phyloP scores from a whole-genome alignment of 2,797 vertebrate species.

The Catostomus latipinnis region DNA sequence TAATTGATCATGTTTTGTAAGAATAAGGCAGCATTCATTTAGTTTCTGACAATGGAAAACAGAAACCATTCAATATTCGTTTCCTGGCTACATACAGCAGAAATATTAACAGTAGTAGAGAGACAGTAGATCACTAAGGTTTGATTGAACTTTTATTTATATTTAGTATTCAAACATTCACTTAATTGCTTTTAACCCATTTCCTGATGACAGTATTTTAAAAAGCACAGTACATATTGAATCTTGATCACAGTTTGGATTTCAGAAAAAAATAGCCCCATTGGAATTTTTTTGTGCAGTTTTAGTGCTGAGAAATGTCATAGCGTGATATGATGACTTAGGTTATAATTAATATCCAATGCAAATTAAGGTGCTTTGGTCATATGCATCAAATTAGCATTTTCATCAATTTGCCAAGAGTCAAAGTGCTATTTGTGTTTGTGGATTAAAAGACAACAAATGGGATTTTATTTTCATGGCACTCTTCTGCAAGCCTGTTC shows the following conservation, averaged over 20 bases:
- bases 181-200: constrained; percentile 7
- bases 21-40: neutral
- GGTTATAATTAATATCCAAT: constrained; percentile 24
- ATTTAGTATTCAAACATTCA: constrained; percentile 22
- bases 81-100: neutral
- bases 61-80: neutral
- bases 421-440: neutral
- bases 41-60: constrained; percentile 7
- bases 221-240: constrained; percentile 54
- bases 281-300: neutral
- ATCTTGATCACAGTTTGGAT: constrained; percentile 27
- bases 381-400: constrained; percentile 16
- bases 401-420: constrained; percentile 4
- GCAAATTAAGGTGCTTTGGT: constrained; percentile 12
- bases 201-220: constrained; percentile 45
- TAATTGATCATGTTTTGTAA: neutral
- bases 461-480: neutral
- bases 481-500: neutral
- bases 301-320: neutral
- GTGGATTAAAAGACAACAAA: neutral
- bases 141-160: constrained; percentile 4
- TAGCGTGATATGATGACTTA: constrained; percentile 1
- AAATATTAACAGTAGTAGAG: neutral
- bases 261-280: constrained; percentile 13
- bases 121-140: neutral